Evolutionary conservation across 92 coral and sea anemone species (phyloP), one percentile per base, ranked within the genome.

Genomic region (Actinostola sp.): DNA sequence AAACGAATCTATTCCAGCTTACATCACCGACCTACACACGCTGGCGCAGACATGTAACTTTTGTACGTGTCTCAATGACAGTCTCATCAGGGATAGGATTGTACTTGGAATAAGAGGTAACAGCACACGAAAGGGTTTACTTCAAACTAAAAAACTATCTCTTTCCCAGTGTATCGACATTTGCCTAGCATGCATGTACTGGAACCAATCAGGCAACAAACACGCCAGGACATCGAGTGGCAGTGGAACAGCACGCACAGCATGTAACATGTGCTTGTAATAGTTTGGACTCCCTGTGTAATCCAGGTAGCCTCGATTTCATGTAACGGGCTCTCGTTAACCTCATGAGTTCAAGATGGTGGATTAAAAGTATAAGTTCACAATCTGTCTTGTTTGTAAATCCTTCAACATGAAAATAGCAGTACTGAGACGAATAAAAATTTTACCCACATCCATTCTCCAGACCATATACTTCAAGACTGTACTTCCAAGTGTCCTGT

Each of bases 391-490:
- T 39, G 71, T 84, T 20, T 63, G 71, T 21, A 69, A 83, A 42
- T 69, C 72, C 28, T 75, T 67, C 51, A 61, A 71, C 57, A 50
- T 56, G 41, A 82, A 82, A 60, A 11, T 82, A 20, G 72, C 86
- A 3, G 76, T 53, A 41, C 52, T 82, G 48, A 82, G 39, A 75
- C 31, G 72, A 67, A 74, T 82, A 20, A 82, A 70, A 30, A 75
- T 67, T 44, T 38, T 82, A 42, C 67, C 82, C 28, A 43, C 38
- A 43, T 43, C 68, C 53, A 57, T 61, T 31, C 32, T 83, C 32
- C 62, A 77, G 69, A 59, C 71, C 29, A 83, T 77, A 17, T 64
- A 77, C 63, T 58, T 51, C 44, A 83, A 69, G 52, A 35, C 75
- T 61, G 66, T 84, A 17, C 45, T 82, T 34, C 76, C 76, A 31